Evolutionary conservation across 2,113 vertebrate species (phyloP).

Genomic region (Callospermophilus lateralis): DNA sequence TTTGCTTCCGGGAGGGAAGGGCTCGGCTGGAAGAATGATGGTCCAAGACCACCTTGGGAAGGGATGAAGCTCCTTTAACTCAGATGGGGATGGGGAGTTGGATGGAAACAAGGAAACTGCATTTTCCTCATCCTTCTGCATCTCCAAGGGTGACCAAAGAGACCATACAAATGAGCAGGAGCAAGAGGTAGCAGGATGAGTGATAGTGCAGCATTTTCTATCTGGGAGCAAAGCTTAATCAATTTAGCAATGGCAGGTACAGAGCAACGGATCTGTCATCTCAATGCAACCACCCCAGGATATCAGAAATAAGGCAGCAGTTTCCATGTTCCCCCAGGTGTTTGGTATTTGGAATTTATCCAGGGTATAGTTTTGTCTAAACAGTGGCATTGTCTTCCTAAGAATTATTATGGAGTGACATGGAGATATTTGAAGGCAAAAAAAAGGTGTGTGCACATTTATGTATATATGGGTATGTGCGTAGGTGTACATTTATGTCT

Average conservation of each 20-base stretch:
- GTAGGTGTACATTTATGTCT: background rate
- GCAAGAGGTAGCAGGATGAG: background rate
- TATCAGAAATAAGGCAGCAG: background rate
- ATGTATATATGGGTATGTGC: no score
- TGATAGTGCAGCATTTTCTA: background rate
- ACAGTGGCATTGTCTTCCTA: conserved; percentile 27
- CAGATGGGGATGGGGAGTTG: background rate
- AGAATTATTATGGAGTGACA: conserved; percentile 22
- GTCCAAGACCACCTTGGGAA: background rate
- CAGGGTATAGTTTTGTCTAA: conserved; percentile 22
- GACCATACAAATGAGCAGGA: background rate
- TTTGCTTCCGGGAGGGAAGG: background rate
- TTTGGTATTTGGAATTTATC: conserved; percentile 1
- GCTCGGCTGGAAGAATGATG: rapidly evolving
- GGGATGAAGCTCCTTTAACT: background rate
- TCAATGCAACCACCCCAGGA: background rate
- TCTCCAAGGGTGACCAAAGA: background rate
- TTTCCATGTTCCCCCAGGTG: background rate
- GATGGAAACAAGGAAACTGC: background rate
- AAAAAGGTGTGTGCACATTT: background rate
- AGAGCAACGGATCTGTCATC: background rate
- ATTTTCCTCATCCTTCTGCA: background rate
- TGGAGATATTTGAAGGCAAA: background rate
- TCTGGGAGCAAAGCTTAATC: background rate
- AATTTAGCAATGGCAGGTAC: background rate